These are phyloP conservation scores for Aplocera efformata DNA, from an alignment of 2,888 invertebrate genomes.

Conservation along the genomic window DNA sequence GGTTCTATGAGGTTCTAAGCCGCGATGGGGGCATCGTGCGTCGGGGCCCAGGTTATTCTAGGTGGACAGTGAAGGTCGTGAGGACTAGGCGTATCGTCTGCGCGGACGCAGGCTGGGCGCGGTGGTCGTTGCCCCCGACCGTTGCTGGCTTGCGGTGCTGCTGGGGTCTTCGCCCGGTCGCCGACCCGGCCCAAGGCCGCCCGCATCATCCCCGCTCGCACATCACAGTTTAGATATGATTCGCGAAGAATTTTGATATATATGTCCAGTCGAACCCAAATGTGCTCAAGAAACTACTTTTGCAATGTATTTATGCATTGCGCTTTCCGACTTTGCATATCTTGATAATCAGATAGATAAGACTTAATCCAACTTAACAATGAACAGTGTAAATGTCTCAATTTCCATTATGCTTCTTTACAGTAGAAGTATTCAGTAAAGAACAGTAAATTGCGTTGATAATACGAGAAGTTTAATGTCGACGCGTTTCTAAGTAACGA, in stretches of 20 bases:
- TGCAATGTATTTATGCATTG: too few relatives aligned
- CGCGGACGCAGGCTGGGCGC: constrained; percentile 56
- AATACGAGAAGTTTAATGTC: constrained; percentile 42
- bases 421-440: constrained; percentile 7
- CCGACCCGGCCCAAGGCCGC: constrained; percentile 77
- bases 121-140: constrained; percentile 78
- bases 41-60: constrained; percentile 33
- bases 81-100: constrained; percentile 51
- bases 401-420: constrained; percentile 6
- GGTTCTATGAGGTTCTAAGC: constrained; percentile 13
- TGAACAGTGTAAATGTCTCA: constrained; percentile 4
- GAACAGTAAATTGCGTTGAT: constrained; percentile 34
- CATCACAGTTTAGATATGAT: constrained; percentile 59
- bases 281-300: too few relatives aligned
- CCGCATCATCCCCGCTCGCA: constrained; percentile 72
- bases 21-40: constrained; percentile 17
- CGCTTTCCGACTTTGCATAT: too few relatives aligned
- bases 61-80: constrained; percentile 50
- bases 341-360: too few relatives aligned
- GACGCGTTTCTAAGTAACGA: constrained; percentile 45
- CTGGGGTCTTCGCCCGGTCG: constrained; percentile 78
- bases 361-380: too few relatives aligned
- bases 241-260: constrained; percentile 47
- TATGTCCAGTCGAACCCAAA: constrained; percentile 6
- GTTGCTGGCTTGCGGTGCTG: constrained; percentile 76